Conservation (phyloP, 2,888 invertebrate genomes). For the Dusona sp. region DNA sequence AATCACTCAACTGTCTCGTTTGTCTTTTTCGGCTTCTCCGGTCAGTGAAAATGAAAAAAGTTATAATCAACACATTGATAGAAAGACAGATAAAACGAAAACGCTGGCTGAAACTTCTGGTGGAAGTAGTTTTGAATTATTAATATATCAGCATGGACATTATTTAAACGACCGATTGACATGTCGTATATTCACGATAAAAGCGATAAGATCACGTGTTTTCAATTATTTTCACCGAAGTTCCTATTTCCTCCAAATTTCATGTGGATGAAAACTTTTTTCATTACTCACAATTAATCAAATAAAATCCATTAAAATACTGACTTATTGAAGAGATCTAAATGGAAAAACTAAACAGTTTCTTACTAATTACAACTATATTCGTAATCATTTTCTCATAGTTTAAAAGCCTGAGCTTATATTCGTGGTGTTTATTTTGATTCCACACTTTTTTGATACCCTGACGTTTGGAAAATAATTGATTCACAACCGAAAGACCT, state of each 20-base stretch:
- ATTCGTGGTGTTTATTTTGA: not conserved
- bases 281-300: not conserved
- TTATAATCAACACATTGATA: not conserved
- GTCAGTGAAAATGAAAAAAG: slow-evolving; percentile 3
- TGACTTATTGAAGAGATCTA: not conserved
- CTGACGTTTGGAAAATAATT: not conserved
- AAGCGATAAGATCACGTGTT: not conserved
- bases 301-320: not conserved
- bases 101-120: not conserved
- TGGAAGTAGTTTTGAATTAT: not conserved
- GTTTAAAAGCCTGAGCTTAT: too few species aligned
- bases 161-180: not conserved
- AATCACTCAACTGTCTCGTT: slow-evolving; percentile 23
- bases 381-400: too few species aligned
- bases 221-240: not conserved
- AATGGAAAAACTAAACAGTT: not conserved
- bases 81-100: not conserved
- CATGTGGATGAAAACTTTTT: not conserved
- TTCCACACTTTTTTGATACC: not conserved
- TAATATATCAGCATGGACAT: not conserved
- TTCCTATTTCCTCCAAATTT: not conserved
- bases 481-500: not conserved
- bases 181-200: not conserved
- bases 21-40: slow-evolving; percentile 10
- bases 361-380: not conserved